Evolutionary conservation across 2,888 invertebrate species (phyloP).

Genomic region (Tetranychus truncatus): DNA sequence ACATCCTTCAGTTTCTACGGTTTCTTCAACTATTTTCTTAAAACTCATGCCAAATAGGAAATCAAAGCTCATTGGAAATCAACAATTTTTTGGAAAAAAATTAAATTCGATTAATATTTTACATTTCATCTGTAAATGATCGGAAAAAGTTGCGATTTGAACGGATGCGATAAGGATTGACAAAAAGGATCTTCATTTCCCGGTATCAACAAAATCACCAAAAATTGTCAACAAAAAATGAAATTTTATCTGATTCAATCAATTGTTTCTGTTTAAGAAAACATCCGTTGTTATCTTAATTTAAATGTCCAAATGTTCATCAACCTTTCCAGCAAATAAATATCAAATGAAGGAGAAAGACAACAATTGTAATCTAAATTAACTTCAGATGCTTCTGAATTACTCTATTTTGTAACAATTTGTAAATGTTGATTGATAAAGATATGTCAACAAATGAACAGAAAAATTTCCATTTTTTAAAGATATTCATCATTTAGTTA

Average conservation of each 20-base stretch:
- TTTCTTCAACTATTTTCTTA: neutral
- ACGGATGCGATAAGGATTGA: neutral
- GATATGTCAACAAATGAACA: too few species aligned
- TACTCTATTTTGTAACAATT: too few species aligned
- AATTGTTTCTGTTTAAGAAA: neutral
- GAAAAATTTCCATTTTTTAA: too few species aligned
- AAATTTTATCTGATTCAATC: neutral
- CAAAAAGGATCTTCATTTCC: neutral
- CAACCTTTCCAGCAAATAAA: too few species aligned
- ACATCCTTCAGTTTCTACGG: neutral
- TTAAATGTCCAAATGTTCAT: too few species aligned
- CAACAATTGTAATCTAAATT: too few species aligned
- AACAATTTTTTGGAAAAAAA: neutral
- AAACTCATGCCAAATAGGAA: slow-evolving; percentile 1
- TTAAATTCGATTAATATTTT: too few species aligned
- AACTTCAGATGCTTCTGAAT: too few species aligned
- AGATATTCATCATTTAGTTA: neutral
- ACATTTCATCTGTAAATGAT: neutral
- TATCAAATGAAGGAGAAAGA: too few species aligned
- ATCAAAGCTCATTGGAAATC: neutral
- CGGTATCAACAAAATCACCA: neutral
- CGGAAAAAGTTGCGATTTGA: neutral
- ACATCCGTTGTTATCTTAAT: too few species aligned
- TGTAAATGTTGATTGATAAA: too few species aligned
- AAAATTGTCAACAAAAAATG: neutral